A percentile compares a stretch with the other conserved stretches of the same genome.
These are phyloP conservation scores for Drosophila tani DNA, from an alignment of 1,140 invertebrate species.

Conservation along the genomic window DNA sequence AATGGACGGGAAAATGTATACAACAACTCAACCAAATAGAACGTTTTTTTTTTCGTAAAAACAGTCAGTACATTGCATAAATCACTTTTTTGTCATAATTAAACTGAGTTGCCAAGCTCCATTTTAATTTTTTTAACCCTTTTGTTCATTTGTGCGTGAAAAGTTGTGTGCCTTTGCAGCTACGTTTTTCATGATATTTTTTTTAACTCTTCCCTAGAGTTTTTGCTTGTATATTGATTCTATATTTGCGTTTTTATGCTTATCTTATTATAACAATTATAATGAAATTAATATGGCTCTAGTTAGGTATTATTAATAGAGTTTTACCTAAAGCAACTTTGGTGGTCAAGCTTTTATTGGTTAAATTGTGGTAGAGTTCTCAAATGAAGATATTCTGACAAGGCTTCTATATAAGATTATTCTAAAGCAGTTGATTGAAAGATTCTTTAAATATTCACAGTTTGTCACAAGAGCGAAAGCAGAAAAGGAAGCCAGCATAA, in stretches of 20 bases:
- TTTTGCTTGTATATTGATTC: background rate
- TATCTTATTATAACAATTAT: background rate
- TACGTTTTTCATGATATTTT: background rate
- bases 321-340: background rate
- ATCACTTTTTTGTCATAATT: conserved; percentile 26
- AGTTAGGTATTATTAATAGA: background rate
- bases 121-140: conserved; percentile 1
- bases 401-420: background rate
- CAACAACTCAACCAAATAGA: conserved; percentile 15
- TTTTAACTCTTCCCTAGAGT: background rate
- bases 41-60: background rate
- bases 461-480: conserved; percentile 11
- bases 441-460: conserved; percentile 3
- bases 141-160: conserved; percentile 5
- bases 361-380: background rate
- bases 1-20: conserved; percentile 25
- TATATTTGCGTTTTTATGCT: background rate
- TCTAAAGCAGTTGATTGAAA: conserved; percentile 2
- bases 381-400: conserved; percentile 4
- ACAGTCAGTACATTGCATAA: conserved; percentile 20
- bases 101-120: conserved; percentile 1
- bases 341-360: background rate
- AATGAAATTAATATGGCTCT: conserved; percentile 3
- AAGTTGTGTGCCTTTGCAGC: background rate
- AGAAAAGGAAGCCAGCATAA: background rate